These are phyloP conservation scores for Yoshiicerus persimilis DNA, from an alignment of 1,140 invertebrate species.

Conservation along the genomic window DNA sequence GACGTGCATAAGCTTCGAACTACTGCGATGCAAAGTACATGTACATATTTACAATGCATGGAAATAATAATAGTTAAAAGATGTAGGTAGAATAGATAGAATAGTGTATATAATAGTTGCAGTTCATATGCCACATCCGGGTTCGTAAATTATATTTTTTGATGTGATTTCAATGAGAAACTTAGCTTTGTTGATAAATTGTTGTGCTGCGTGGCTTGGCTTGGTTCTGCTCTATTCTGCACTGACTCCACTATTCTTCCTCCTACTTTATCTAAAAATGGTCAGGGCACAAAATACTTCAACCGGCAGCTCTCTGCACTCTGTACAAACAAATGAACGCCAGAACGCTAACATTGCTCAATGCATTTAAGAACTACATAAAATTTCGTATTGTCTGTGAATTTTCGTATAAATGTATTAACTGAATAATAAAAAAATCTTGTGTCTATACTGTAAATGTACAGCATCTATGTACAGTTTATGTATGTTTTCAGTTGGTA, in stretches of 20 bases:
- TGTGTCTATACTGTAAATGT: no score
- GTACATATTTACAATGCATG: neutral
- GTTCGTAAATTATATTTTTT: constrained; percentile 12
- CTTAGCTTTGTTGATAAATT: neutral
- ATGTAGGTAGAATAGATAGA: neutral
- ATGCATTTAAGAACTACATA: neutral
- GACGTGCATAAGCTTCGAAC: neutral
- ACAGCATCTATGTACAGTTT: neutral
- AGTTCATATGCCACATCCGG: constrained; percentile 17
- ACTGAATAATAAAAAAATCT: no score
- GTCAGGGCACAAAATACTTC: neutral
- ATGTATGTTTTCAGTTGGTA: neutral
- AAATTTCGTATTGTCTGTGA: neutral
- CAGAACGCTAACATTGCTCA: neutral
- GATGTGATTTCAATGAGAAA: constrained; percentile 14
- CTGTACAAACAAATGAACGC: no score
- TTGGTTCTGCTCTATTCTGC: neutral
- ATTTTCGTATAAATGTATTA: neutral
- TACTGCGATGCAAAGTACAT: neutral
- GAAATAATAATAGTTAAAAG: neutral
- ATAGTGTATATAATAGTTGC: neutral
- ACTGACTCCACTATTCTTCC: neutral
- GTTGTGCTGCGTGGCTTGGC: neutral
- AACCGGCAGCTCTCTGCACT: neutral
- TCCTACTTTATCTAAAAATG: neutral